phyloP scores from a whole-genome alignment of 2,888 invertebrate genomes.

The Parthenolecanium corni region DNA sequence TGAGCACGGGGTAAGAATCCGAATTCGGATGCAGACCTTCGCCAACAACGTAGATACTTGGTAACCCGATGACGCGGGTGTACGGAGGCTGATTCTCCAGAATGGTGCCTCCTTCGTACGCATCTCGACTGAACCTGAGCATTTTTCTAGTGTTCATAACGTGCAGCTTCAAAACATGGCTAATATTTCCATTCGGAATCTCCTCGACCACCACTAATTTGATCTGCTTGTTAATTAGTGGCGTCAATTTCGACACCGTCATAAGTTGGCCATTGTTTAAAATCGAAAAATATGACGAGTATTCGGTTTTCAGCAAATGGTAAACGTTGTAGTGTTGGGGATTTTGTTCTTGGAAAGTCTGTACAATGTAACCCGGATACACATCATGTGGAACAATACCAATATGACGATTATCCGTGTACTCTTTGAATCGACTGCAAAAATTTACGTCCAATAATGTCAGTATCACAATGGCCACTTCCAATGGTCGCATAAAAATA shows the following conservation, averaged over 20 bases:
- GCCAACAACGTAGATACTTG: conserved; percentile 52
- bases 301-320: conserved; percentile 63
- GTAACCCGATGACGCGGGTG: conserved; percentile 57
- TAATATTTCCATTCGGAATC: conserved; percentile 63
- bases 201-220: conserved; percentile 72
- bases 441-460: conserved; percentile 1
- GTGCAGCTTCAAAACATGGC: conserved; percentile 67
- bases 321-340: conserved; percentile 40
- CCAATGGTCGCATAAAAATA: conserved; percentile 1
- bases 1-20: conserved; percentile 53
- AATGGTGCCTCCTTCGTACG: conserved; percentile 54
- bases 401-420: conserved; percentile 32
- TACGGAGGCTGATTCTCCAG: conserved; percentile 64
- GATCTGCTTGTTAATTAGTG: conserved; percentile 67
- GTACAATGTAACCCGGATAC: conserved; percentile 77
- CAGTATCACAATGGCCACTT: conserved; percentile 4
- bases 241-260: conserved; percentile 76
- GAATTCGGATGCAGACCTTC: conserved; percentile 48
- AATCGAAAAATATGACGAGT: conserved; percentile 74
- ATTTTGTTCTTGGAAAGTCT: conserved; percentile 48
- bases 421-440: conserved; percentile 20
- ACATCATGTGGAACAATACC: conserved; percentile 77
- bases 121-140: conserved; percentile 58
- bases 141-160: conserved; percentile 72
- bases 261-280: conserved; percentile 78